Percentiles rank a stretch among this genome's conserved stretches.
These are phyloP conservation scores for Camelus dromedarius DNA, from an alignment of 2,113 vertebrate genomes.

Conservation along the genomic window DNA sequence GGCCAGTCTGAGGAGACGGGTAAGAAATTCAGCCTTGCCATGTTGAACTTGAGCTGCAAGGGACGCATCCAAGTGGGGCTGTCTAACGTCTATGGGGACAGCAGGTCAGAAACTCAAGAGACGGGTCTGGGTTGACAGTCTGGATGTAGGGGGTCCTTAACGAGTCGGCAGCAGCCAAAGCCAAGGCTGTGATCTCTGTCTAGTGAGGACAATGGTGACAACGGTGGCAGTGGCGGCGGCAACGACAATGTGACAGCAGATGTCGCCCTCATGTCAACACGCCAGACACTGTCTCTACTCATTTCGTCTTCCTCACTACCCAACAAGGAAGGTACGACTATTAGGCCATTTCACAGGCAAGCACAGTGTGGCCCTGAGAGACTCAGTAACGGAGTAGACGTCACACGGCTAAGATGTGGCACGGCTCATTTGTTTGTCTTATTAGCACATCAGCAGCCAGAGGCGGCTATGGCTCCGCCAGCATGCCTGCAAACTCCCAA, in stretches of 20 bases:
- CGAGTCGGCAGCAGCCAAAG: not conserved
- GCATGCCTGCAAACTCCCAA: not conserved
- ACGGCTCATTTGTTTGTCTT: not conserved
- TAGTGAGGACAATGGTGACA: accelerated
- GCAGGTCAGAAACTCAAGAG: not conserved
- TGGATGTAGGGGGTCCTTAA: not conserved
- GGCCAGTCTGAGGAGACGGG: not conserved
- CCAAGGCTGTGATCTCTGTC: not conserved
- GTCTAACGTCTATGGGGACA: not conserved
- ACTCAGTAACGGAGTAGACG: not conserved
- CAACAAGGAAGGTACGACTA: not conserved
- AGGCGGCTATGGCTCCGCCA: not conserved
- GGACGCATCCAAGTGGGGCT: not conserved
- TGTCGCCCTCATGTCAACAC: not conserved
- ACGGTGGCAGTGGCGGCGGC: too few species aligned
- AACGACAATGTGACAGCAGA: too few species aligned
- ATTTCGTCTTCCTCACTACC: not conserved
- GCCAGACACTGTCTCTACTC: not conserved
- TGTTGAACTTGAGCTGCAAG: not conserved
- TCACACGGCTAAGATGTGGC: not conserved
- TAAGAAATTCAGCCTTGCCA: not conserved
- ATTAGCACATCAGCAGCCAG: slow-evolving; percentile 27
- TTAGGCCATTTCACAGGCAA: not conserved
- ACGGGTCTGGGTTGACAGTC: not conserved
- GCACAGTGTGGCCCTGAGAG: not conserved